These are phyloP conservation scores for Amblyjoppa proteus DNA, from an alignment of 2,888 invertebrate species.

Conservation along the genomic window DNA sequence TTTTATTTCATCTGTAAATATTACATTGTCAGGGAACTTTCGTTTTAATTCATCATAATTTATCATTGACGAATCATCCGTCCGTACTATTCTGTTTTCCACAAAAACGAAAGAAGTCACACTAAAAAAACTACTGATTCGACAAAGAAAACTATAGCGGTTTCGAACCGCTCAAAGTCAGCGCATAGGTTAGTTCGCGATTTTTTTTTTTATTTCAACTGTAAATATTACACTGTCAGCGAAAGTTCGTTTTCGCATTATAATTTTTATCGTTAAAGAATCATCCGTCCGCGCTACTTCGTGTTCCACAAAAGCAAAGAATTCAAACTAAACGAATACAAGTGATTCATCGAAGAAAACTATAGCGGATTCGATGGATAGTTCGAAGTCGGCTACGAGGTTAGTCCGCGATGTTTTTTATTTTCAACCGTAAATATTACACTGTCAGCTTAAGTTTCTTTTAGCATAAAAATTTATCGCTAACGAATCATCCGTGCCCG, in stretches of 20 bases:
- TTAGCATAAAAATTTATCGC: background rate
- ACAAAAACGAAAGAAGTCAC: too few species aligned
- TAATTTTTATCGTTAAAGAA: too few species aligned
- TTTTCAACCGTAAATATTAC: background rate
- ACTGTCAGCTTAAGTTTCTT: background rate
- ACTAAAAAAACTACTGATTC: background rate
- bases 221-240: background rate
- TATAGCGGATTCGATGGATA: background rate
- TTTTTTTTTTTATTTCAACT: background rate
- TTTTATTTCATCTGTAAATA: background rate
- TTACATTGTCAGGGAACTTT: too few species aligned
- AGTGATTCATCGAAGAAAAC: background rate
- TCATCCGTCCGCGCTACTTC: too few species aligned
- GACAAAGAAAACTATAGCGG: background rate
- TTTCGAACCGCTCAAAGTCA: background rate
- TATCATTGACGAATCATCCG: too few species aligned
- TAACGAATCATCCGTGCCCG: background rate
- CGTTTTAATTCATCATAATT: too few species aligned
- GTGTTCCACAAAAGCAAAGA: too few species aligned
- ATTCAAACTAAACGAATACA: background rate
- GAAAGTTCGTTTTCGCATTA: background rate
- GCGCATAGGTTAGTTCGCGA: background rate
- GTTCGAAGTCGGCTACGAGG: background rate
- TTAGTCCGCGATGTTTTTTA: background rate
- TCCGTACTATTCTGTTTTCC: too few species aligned